Conservation (phyloP, 2,113 vertebrate genomes). For the Petrocephalus microphthalmus region DNA sequence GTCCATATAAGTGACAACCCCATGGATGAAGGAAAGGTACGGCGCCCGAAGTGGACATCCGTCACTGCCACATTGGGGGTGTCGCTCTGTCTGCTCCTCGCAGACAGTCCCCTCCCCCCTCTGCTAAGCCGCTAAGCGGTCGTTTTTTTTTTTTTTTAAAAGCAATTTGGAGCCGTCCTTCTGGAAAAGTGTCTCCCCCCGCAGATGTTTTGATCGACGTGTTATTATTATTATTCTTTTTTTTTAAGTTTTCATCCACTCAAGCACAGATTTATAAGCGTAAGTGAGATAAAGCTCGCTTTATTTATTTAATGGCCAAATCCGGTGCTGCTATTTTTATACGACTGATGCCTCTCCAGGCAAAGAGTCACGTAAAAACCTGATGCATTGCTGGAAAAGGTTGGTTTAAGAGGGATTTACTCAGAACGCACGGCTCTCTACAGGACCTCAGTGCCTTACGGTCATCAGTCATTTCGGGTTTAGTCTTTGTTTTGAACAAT, state of each 20-base stretch:
- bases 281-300: not conserved
- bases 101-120: not conserved
- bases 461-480: not conserved
- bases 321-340: not conserved
- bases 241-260: slow-evolving; percentile 7
- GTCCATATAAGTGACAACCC: slow-evolving; percentile 99
- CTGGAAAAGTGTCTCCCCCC: not conserved
- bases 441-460: not conserved
- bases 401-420: not conserved
- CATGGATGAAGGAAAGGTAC: slow-evolving; percentile 94
- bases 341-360: not conserved
- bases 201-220: not conserved
- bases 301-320: not conserved
- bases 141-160: not conserved
- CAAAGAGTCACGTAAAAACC: not conserved
- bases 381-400: not conserved
- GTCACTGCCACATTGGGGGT: not conserved
- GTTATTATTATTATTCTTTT: not conserved
- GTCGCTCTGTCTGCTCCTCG: not conserved
- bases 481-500: not conserved
- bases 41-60: not conserved
- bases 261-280: not conserved
- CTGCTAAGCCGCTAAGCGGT: not conserved
- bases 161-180: slow-evolving; percentile 2
- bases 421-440: not conserved